A percentile compares a stretch with the other conserved stretches of the same genome.
phyloP scores from a whole-genome alignment of 2,888 invertebrate species.

The Eupithecia exiguata region DNA sequence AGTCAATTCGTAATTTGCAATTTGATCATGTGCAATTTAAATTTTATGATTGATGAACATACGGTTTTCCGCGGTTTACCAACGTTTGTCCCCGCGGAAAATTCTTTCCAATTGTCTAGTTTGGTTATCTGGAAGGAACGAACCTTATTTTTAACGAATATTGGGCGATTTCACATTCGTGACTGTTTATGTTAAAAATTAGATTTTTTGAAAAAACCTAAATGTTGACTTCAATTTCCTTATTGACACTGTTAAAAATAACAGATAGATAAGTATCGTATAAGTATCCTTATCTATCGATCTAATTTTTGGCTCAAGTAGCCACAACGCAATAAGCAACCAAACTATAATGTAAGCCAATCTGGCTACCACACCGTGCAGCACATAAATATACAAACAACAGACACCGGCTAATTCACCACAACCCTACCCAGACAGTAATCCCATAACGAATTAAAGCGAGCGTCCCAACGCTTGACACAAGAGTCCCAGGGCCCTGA shows the following conservation, averaged over 20 bases:
- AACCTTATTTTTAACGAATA: too few species aligned
- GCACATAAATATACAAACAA: not conserved
- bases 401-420: slow-evolving; percentile 18
- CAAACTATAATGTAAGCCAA: not conserved
- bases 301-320: not conserved
- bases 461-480: slow-evolving; percentile 39
- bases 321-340: not conserved
- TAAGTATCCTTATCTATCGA: too few species aligned
- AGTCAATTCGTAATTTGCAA: slow-evolving; percentile 30
- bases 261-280: too few species aligned
- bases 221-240: too few species aligned
- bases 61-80: too few species aligned
- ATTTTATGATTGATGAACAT: slow-evolving; percentile 24
- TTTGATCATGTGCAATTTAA: slow-evolving; percentile 30
- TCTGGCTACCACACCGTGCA: not conserved
- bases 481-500: slow-evolving; percentile 40
- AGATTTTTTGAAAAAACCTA: too few species aligned
- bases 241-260: too few species aligned
- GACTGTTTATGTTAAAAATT: not conserved
- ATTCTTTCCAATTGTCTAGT: too few species aligned
- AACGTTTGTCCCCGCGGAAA: too few species aligned
- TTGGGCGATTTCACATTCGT: too few species aligned
- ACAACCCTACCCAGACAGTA: slow-evolving; percentile 27
- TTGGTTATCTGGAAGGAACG: too few species aligned
- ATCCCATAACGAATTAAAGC: slow-evolving; percentile 52